Evolutionary conservation across 2,113 vertebrate genomes (phyloP), one percentile per base, ranked within the genome.

Genomic region (Oncorhynchus nerka): DNA sequence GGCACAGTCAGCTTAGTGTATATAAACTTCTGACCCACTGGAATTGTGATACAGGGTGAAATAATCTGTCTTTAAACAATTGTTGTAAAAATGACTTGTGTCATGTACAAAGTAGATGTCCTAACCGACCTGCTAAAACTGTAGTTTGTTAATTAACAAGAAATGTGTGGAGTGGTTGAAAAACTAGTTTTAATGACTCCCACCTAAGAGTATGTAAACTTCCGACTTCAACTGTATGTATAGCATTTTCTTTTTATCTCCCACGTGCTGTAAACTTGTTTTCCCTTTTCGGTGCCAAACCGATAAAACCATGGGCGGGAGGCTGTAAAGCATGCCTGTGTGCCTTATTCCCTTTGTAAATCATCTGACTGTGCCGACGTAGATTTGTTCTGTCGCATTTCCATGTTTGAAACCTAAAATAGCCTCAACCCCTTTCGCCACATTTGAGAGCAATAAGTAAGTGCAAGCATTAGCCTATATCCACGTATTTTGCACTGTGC

Each of bases 351-450:
- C 75, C 39, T 83, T 55, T 77, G 76, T 85, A 83, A 84, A 87
- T 79, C 85, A 86, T 76, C 80, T 73, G 73, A 70, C 80, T 74
- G 79, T 74, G 79, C 85, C 30, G 81, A 77, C 79, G 79, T 84
- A 76, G 80, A 83, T 89, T 83, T 8, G 83, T 87, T 81, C 75
- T 76, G 84, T 82, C 83, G 80, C 74, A 79, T 68, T 84, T 84
- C 80, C 81, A 82, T 85, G 83, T 86, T 87, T 81, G 78, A 88
- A 61, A 74, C 88, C 84, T 85, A 87, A 89, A 90, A 90, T 89
- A 90, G 87, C 84, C 84, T 81, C 71, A 2, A 75, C 76, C 78
- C 75, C 72, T 74, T 76, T 75, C 79, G 74, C 73, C 86, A 78
- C 85, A 74, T 81, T 77, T 64, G 51, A 12, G 71, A 80, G n/a